Conservation (phyloP, 2,113 vertebrate genomes). For the Melanotaenia duboulayi region DNA sequence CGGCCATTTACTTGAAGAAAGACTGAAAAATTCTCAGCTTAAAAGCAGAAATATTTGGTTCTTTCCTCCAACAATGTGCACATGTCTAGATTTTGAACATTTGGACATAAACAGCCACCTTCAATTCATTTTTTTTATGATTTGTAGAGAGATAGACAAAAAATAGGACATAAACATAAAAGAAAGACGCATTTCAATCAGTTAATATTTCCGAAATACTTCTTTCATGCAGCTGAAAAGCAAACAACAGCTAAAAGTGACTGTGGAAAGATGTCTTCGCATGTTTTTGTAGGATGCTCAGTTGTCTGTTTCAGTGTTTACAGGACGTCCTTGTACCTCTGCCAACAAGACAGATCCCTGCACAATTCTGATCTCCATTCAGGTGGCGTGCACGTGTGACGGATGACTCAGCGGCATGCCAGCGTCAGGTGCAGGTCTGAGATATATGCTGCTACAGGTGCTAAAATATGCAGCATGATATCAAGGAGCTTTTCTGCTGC, state of each 20-base stretch:
- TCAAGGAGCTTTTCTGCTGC: slow-evolving; percentile 14
- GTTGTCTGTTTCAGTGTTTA: slow-evolving; percentile 3
- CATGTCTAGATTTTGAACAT: too few species aligned
- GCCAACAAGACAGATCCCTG: slow-evolving; percentile 13
- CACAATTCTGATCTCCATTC: slow-evolving; percentile 51
- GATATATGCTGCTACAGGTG: slow-evolving; percentile 53
- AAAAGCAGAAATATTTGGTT: not conserved
- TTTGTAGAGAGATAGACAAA: not conserved
- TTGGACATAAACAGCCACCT: not conserved
- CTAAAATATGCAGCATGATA: slow-evolving; percentile 66
- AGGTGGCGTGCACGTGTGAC: slow-evolving; percentile 30
- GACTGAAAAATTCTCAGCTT: not conserved
- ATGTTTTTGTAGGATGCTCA: not conserved
- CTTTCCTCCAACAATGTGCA: not conserved
- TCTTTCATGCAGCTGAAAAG: not conserved
- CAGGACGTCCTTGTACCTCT: slow-evolving; percentile 23
- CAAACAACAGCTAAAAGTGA: not conserved
- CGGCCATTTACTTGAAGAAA: too few species aligned
- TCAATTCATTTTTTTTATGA: too few species aligned
- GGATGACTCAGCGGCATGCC: slow-evolving; percentile 37
- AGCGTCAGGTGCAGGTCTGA: slow-evolving; percentile 45
- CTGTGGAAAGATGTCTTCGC: not conserved
- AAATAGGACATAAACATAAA: not conserved
- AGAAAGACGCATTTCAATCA: not conserved
- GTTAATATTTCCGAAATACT: not conserved